Evolutionary conservation across 1,140 invertebrate genomes (phyloP).

Genomic region (Hypothenemus hampei): DNA sequence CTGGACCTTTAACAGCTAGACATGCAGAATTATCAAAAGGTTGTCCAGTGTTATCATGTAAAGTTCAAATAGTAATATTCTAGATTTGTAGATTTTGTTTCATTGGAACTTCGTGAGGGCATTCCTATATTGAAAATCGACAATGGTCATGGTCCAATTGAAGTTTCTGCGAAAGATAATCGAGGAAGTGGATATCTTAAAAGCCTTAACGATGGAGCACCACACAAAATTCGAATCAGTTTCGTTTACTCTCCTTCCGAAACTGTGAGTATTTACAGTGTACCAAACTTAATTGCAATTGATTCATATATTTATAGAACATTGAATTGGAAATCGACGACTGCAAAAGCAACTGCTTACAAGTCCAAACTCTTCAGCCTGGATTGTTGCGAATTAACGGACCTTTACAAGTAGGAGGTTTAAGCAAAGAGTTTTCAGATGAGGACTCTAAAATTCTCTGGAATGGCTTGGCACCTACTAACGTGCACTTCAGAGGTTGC

Average conservation of each 20-base stretch:
- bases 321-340: constrained; percentile 75
- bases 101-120: constrained; percentile 81
- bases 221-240: constrained; percentile 63
- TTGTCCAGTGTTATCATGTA: not conserved
- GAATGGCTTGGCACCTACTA: constrained; percentile 63
- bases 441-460: constrained; percentile 47
- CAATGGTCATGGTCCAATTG: constrained; percentile 77
- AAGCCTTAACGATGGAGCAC: constrained; percentile 69
- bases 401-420: constrained; percentile 82
- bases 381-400: constrained; percentile 84
- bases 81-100: constrained; percentile 90
- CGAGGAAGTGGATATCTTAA: constrained; percentile 47
- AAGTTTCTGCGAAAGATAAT: constrained; percentile 47
- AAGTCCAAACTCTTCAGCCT: constrained; percentile 61
- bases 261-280: constrained; percentile 20
- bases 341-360: constrained; percentile 68
- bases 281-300: constrained; percentile 3
- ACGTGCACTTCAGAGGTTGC: constrained; percentile 73
- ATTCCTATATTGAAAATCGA: constrained; percentile 80
- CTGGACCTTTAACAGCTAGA: constrained; percentile 70
- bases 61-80: constrained; percentile 35
- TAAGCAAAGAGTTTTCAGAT: constrained; percentile 54
- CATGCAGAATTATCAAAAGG: constrained; percentile 33
- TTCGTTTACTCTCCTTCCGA: constrained; percentile 1
- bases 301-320: constrained; percentile 45